These are phyloP conservation scores for Rhabdornis inornatus DNA, from an alignment of 2,113 vertebrate species.

Conservation along the genomic window DNA sequence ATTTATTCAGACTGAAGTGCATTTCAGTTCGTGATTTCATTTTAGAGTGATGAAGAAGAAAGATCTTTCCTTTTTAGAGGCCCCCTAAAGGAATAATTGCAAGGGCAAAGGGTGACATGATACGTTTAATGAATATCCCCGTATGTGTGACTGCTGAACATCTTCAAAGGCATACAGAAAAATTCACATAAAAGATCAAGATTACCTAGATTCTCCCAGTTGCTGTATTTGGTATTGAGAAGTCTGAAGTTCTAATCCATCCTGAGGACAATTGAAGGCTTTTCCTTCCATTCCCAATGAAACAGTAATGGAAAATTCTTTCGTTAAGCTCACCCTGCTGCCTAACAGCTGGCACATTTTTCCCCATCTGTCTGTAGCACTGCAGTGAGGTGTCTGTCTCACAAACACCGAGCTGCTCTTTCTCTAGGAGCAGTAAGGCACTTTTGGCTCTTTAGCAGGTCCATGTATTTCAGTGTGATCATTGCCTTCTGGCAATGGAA, in stretches of 20 bases:
- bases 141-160: neutral
- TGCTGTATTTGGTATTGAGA: neutral
- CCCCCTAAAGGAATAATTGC: neutral
- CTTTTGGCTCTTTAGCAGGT: neutral
- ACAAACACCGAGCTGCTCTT: neutral
- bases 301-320: neutral
- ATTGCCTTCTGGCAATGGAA: neutral
- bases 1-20: neutral
- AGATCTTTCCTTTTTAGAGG: neutral
- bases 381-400: neutral
- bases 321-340: neutral
- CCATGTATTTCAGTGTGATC: neutral
- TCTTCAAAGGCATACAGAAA: neutral
- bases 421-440: neutral
- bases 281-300: neutral
- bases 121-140: neutral
- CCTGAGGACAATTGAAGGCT: neutral
- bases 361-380: neutral
- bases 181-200: neutral
- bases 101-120: neutral
- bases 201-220: neutral
- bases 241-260: neutral
- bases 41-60: neutral
- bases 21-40: neutral
- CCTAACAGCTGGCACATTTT: neutral